Evolutionary conservation across 2,113 vertebrate species (phyloP).

Genomic region (Austrofundulus limnaeus): DNA sequence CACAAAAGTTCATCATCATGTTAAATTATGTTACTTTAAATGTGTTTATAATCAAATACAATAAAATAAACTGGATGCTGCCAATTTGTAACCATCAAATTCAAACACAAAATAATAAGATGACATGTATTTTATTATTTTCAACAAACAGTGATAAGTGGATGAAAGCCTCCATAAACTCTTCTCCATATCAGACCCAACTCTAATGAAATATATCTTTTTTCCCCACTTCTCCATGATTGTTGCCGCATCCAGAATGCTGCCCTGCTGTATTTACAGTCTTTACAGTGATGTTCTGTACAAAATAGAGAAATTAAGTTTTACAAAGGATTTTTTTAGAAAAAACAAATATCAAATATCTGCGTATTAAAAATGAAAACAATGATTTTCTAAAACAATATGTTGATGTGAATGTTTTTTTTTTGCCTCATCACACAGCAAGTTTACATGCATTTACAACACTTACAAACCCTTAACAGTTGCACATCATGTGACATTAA

Average conservation of each 20-base stretch:
- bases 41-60: no score
- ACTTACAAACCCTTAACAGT: slow-evolving; percentile 77
- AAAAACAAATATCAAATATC: slow-evolving; percentile 75
- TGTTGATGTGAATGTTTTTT: slow-evolving; percentile 52
- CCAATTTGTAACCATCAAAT: background rate
- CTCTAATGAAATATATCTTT: slow-evolving; percentile 56
- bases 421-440: slow-evolving; percentile 73
- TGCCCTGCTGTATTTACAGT: slow-evolving; percentile 78
- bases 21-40: no score
- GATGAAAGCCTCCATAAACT: slow-evolving; percentile 73
- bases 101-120: slow-evolving; percentile 49
- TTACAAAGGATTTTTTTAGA: slow-evolving; percentile 77
- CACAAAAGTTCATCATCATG: no score
- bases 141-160: slow-evolving; percentile 77
- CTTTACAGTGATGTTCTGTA: slow-evolving; percentile 83
- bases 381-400: slow-evolving; percentile 61
- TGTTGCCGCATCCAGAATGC: slow-evolving; percentile 79
- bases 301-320: slow-evolving; percentile 79
- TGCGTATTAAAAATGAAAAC: slow-evolving; percentile 73
- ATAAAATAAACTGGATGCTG: no score
- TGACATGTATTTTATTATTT: slow-evolving; percentile 84
- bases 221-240: slow-evolving; percentile 64
- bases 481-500: slow-evolving; percentile 73
- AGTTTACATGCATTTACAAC: slow-evolving; percentile 83
- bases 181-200: slow-evolving; percentile 56